Base-by-base conservation (phyloP, 1,140 invertebrate species). In the Polyergus mexicanus region DNA sequence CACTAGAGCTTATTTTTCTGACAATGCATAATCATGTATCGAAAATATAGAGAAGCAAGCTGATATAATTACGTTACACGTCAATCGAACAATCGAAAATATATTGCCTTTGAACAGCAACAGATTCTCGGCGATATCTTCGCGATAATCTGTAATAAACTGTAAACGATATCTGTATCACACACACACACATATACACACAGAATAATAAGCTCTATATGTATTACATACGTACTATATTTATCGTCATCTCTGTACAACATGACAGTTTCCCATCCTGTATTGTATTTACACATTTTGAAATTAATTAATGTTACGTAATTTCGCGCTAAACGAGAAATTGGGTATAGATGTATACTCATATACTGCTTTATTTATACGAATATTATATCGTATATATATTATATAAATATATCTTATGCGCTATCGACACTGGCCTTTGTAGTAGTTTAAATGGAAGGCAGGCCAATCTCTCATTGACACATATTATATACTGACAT, bases 401-500 rank as follows among this genome's bases (percentile, higher is more conserved):
- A 69, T 47, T 60, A 83, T 66, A 86, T 28, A 66, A 66, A 76
- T 66, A 58, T 63, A 74, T 75, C 85, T 74, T 62, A 87, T 86
- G 83, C 76, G 86, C 88, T 90, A 88, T 71, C 65, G 81, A 92
- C 92, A 93, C 92, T 93, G 92, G 92, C 92, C 92, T 93, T 78
- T 93, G 92, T 93, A 92, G 92, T 93, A 93, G 91, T 92, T 85
- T 68, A 87, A 87, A 60, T 51, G 66, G 81, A 51, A 76, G 62
- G 71, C 85, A 86, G 89, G 85, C 88, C 84, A 89, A 69, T 69
- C 25, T 28, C 25, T 28, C 16, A 35, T 65, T 35, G 28, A 65
- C 19, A 77, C 63, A 65, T 76, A 32, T 28, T 69, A 81, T 75
- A 51, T 80, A 71, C 35, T 19, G 38, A 81, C 38, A 51, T 60